These are phyloP conservation scores for Autographa pulchrina DNA, from an alignment of 2,888 invertebrate species.

Conservation along the genomic window DNA sequence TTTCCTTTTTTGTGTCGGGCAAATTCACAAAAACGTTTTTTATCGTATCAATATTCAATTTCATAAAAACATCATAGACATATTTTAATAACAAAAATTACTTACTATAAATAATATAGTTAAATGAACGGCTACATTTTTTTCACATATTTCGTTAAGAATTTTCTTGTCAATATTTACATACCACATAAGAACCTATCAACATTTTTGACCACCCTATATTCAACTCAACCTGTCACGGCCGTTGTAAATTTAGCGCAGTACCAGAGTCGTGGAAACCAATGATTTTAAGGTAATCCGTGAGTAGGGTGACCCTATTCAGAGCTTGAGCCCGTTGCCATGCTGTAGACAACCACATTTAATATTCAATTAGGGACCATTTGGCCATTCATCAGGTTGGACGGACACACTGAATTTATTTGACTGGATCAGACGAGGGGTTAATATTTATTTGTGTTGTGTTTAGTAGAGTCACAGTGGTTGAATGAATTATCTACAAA, in stretches of 20 bases:
- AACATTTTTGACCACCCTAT: background rate
- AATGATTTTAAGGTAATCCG: constrained; percentile 50
- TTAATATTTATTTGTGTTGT: background rate
- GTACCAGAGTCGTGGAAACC: constrained; percentile 21
- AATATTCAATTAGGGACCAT: constrained; percentile 82
- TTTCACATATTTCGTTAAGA: no score
- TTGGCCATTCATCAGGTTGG: constrained; percentile 76
- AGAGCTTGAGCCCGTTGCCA: constrained; percentile 73
- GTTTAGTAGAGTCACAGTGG: background rate
- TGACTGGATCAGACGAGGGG: constrained; percentile 58
- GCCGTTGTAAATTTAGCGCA: background rate
- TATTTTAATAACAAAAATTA: no score
- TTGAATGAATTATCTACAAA: background rate
- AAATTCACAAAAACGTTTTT: no score
- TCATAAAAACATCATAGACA: no score
- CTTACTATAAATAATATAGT: no score
- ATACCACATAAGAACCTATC: background rate
- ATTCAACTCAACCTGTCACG: background rate
- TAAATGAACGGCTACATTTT: no score
- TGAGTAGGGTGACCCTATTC: constrained; percentile 62
- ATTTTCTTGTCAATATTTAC: no score
- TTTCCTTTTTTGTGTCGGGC: no score
- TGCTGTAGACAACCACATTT: constrained; percentile 74
- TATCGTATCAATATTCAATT: no score
- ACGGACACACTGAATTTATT: constrained; percentile 50